phyloP scores from a whole-genome alignment of 2,113 vertebrate genomes.

The Tupaia chinensis region DNA sequence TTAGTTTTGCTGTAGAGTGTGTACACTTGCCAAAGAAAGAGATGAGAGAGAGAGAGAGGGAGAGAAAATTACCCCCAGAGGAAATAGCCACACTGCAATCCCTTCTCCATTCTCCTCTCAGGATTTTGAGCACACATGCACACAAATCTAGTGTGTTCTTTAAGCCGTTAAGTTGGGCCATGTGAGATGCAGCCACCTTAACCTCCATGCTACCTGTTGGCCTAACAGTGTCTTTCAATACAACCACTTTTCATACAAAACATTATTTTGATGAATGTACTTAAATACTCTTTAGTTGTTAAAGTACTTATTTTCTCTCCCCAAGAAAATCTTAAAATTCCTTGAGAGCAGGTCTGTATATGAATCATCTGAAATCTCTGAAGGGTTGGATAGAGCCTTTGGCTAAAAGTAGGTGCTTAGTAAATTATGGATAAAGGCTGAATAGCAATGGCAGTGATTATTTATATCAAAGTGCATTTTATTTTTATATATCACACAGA shows the following conservation, averaged over 20 bases:
- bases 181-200: no score
- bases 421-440: constrained; percentile 45
- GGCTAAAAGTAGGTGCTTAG: neutral
- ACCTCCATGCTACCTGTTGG: neutral
- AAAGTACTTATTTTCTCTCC: neutral
- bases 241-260: neutral
- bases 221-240: neutral
- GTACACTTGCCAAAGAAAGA: no score
- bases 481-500: neutral
- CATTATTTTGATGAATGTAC: neutral
- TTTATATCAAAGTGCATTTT: constrained; percentile 46
- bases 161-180: no score
- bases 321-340: constrained; percentile 14
- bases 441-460: neutral
- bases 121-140: no score
- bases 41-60: no score
- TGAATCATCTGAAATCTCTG: constrained; percentile 14
- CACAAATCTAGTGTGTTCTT: no score
- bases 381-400: neutral
- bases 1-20: neutral
- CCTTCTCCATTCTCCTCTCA: no score
- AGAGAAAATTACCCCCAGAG: no score
- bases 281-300: neutral
- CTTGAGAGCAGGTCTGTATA: neutral
- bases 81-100: no score